Evolutionary conservation across 2,888 invertebrate genomes (phyloP).

Genomic region (Cosmopolites sordidus): DNA sequence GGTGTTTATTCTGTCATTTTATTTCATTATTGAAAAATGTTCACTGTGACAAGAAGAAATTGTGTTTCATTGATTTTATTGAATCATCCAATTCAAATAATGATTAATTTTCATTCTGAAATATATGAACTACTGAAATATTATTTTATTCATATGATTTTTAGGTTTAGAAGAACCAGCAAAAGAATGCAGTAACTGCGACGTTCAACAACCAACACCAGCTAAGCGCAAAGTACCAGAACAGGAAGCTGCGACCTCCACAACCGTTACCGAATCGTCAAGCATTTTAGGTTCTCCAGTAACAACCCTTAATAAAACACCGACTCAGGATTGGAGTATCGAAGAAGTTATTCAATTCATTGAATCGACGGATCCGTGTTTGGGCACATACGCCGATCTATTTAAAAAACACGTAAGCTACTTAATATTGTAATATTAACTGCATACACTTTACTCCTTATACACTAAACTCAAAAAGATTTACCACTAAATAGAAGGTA

Average conservation of each 20-base stretch:
- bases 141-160: too few species aligned
- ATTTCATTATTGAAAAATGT: too few species aligned
- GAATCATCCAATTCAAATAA: too few species aligned
- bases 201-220: slow-evolving; percentile 35
- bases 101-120: too few species aligned
- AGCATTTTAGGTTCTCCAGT: slow-evolving; percentile 37
- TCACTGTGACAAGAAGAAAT: too few species aligned
- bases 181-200: slow-evolving; percentile 41
- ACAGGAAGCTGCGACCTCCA: slow-evolving; percentile 66
- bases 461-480: too few species aligned
- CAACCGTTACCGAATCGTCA: slow-evolving; percentile 54
- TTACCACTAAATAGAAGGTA: too few species aligned
- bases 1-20: too few species aligned
- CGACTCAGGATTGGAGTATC: slow-evolving; percentile 85
- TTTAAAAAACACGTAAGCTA: slow-evolving; percentile 86
- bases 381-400: slow-evolving; percentile 83
- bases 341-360: slow-evolving; percentile 94
- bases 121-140: too few species aligned
- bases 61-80: too few species aligned
- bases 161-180: slow-evolving; percentile 40
- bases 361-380: slow-evolving; percentile 75
- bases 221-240: slow-evolving; percentile 50
- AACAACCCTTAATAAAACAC: slow-evolving; percentile 49
- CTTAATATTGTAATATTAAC: too few species aligned
- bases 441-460: too few species aligned